Percentiles rank a stretch among this genome's conserved stretches.
phyloP scores from a whole-genome alignment of 2,113 vertebrate genomes.

The Pangasianodon hypophthalmus region DNA sequence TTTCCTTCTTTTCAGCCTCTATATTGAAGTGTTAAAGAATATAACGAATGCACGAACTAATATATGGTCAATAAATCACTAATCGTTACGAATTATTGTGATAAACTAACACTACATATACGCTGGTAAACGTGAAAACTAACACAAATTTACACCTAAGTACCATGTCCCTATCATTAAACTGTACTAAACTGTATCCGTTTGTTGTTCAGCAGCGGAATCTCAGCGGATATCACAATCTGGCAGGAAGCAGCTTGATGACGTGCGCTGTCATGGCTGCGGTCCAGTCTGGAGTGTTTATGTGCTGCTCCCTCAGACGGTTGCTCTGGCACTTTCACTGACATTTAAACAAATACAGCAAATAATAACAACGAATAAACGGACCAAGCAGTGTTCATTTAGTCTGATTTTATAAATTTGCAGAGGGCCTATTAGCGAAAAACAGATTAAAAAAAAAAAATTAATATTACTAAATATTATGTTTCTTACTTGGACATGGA shows the following conservation, averaged over 20 bases:
- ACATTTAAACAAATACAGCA: not conserved
- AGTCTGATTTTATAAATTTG: not conserved
- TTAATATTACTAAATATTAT: too few relatives aligned
- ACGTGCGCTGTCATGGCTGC: not conserved
- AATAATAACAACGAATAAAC: not conserved
- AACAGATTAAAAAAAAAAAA: too few relatives aligned
- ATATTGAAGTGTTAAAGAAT: not conserved
- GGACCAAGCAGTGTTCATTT: not conserved
- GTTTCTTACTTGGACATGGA: not conserved
- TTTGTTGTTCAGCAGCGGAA: conserved; percentile 34
- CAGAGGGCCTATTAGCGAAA: too few relatives aligned
- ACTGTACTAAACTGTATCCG: not conserved
- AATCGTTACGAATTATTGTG: not conserved
- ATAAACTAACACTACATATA: not conserved
- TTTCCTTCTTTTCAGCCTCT: not conserved
- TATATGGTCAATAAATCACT: not conserved
- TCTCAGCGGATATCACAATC: conserved; percentile 63
- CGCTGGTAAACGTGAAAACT: too few relatives aligned
- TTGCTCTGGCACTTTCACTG: not conserved
- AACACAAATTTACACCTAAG: not conserved
- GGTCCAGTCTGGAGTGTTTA: not conserved
- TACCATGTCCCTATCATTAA: not conserved
- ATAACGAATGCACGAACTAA: not conserved
- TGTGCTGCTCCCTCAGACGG: not conserved
- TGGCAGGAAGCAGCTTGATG: conserved; percentile 71